Base-by-base conservation (phyloP, 1,140 invertebrate species). In the Philopotamus ludificatus region DNA sequence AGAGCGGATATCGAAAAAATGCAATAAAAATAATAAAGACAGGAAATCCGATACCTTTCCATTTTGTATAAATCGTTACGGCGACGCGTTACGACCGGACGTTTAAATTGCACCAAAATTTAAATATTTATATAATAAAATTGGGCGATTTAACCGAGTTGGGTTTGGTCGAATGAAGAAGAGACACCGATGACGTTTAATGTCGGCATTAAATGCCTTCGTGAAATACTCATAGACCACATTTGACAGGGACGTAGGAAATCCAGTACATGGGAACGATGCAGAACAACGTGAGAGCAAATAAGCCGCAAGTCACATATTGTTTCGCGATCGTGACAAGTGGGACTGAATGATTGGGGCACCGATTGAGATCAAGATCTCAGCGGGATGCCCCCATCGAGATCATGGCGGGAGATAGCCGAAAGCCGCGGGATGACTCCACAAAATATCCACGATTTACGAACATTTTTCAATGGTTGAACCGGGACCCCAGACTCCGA, bases 301-400 rank as follows among this genome's bases (percentile, higher is more conserved):
- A 47, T 60, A 44, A 60, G 57, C 57, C 57, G 57, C 57, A 26
- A 47, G 57, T 60, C 57, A 57, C 53, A 60, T 60, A 57, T 57
- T 57, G 57, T 44, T 47, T 18, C 47, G 18, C 23, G 44, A 60
- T 60, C 57, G 57, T 60, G 57, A 60, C 57, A 60, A 60, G 57
- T 60, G 42, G 57, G 15, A 60, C 57, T 44, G 57, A 60, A 44
- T 28, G 57, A 60, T 60, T 60, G 57, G 55, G 23, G 51, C 51
- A 20, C 21, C 44, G 57, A 60, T 60, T 60, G 47, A 21, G 57
- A 60, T 60, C 57, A 21, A 41, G 44, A 22, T 12, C 41, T 12
- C 41, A 22, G 20, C 22, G 20, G 55, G 55, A 28, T n/a, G 18
- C 39, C 49, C 3, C 20, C 2, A 53, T 47, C 7, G 44, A 8